Evolutionary conservation across 2,113 vertebrate genomes (phyloP), one percentile per base, ranked within the genome.

Genomic region (Ammodytes marinus): DNA sequence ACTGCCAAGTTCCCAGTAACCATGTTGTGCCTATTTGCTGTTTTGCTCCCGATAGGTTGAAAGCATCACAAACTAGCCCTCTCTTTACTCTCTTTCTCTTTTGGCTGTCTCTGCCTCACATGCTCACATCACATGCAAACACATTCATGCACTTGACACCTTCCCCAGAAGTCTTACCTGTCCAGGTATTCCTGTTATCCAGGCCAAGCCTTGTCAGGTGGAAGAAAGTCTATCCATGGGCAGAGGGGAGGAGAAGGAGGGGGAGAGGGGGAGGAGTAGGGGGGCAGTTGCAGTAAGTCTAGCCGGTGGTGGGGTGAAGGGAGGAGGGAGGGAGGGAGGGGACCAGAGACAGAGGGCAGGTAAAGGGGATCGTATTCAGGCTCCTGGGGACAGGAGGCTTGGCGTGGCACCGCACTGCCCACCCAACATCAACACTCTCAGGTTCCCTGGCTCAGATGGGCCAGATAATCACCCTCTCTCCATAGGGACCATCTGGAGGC

Each of bases 371-470:
- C 91, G 69, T 92, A 66, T 94, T 94, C 92, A 89, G 87, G 92
- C 93, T 94, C 91, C 92, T 92, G 93, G 92, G 93, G 93, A 94
- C 92, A 93, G 90, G 88, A 91, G 91, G 85, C 89, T 93, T 92
- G 92, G 92, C 90, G 88, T 92, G 92, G 92, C 92, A 93, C 87
- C 43, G 40, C 83, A 91, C 91, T 93, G 93, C 92, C 93, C 93
- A 94, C 93, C 92, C 93, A 88, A 93, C 92, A 92, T 94, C 92
- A 94, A 94, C 88, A 89, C 92, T 90, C 92, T 94, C 92, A 92
- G 77, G 93, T 94, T 94, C 86, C 93, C 90, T 85, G 89, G 82
- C 92, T 93, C 90, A 92, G 92, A 94, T 94, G 89, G 89, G 91
- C 82, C 92, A 88, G 92, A 94, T 94, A 93, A 94, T 94, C 91